Evolutionary conservation across 2,888 invertebrate genomes (phyloP), one percentile per base, ranked within the genome.

Genomic region (Agrilus mali): DNA sequence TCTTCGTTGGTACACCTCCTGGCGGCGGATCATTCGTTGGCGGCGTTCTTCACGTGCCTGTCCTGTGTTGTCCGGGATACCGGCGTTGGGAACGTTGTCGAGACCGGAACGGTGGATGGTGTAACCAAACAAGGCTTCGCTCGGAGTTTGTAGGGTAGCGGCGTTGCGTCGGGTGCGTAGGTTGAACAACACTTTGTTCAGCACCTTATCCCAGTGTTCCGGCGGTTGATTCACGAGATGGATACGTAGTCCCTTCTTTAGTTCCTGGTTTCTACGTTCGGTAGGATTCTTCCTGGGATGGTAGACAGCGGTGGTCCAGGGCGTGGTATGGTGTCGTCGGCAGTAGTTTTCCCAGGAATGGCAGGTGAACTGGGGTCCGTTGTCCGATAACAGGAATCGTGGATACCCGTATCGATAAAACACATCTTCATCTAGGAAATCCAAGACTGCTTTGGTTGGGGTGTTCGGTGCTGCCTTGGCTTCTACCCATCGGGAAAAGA

Each of bases 261-360:
- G 45, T 16, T 53, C 53, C 27, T 56, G 54, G 35, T 54, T 55
- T 6, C 53, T 40, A 4, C 54, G 15, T 37, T 57, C 49, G 3
- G 47, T 47, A 3, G 53, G 51, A 37, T 54, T 55, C 3, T 53
- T 53, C 20, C 42, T 42, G 2, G 54, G 53, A 36, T 55, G 54
- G 37, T 54, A 53, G 0, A 47, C 44, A 0, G 55, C 45, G 0
- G 53, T 57, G 0, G 51, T 51, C 50, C 53, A 55, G 2, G 39
- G 42, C 4, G 33, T 16, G 1, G 15, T n/a, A 7, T 47, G 44
- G 49, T 52, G 53, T n/a, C 45, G n/a, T 2, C 42, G 17, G 15
- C 44, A 39, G 12, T 45, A 45, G 8, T 36, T 36, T 7, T 40
- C 10, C 48, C 45, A 20, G 13, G 17, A 1, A 7, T 12, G 1